Conservation (phyloP, 2,113 vertebrate species). For the Aplodontia rufa region DNA sequence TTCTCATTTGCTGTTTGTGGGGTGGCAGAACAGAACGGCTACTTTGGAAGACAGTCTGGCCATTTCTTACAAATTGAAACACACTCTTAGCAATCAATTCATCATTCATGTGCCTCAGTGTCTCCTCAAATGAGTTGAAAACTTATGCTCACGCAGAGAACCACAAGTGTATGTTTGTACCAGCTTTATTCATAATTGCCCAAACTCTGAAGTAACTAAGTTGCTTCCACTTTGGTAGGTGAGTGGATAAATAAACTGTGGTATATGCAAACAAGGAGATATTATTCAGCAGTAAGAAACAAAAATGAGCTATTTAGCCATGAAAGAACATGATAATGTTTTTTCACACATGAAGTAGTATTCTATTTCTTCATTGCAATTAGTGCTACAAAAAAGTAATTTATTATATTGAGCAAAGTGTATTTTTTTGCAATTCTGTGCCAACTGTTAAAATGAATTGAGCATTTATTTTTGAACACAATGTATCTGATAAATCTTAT, state of each 20-base stretch:
- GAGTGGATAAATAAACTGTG: background rate
- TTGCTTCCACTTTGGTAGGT: background rate
- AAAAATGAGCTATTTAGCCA: background rate
- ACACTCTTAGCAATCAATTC: background rate
- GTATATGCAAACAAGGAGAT: background rate
- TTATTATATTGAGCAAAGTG: too few relatives aligned
- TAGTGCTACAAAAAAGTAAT: too few relatives aligned
- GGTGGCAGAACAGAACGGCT: background rate
- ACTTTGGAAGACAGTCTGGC: background rate
- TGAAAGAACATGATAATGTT: background rate
- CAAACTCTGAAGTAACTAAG: background rate
- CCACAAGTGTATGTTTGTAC: background rate
- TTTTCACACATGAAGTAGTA: too few relatives aligned
- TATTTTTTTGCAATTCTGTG: too few relatives aligned
- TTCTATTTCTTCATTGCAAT: too few relatives aligned
- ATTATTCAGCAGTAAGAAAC: background rate
- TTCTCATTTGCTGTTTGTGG: background rate
- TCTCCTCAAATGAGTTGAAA: background rate
- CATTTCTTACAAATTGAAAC: background rate
- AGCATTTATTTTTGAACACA: too few relatives aligned
- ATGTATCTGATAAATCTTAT: too few relatives aligned
- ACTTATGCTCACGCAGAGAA: background rate
- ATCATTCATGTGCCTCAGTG: too few relatives aligned
- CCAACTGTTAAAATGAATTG: too few relatives aligned
- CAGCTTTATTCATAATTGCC: background rate